Evolutionary conservation across 1,140 invertebrate species (phyloP).

Genomic region (Drosophila bipectinata): DNA sequence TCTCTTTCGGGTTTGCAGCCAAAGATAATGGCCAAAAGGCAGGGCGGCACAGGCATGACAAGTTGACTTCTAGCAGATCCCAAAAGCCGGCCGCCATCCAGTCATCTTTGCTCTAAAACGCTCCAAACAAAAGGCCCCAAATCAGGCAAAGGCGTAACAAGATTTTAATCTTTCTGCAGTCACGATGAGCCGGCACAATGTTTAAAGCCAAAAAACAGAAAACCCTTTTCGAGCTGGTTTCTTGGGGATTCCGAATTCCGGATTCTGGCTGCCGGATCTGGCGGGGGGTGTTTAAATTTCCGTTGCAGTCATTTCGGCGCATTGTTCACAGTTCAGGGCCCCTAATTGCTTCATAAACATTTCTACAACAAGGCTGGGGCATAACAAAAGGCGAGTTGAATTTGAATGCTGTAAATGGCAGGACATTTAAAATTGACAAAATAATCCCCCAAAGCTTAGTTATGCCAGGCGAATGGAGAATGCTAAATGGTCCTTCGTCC

Average conservation of each 20-base stretch:
- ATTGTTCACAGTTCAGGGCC: conserved; percentile 73
- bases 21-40: conserved; percentile 24
- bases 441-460: conserved; percentile 76
- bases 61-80: conserved; percentile 43
- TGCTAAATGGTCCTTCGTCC: conserved; percentile 41
- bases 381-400: conserved; percentile 69
- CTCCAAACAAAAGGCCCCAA: conserved; percentile 48
- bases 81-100: conserved; percentile 19
- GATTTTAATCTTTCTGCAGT: conserved; percentile 77
- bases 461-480: conserved; percentile 61
- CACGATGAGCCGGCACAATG: conserved; percentile 73
- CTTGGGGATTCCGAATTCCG: conserved; percentile 1
- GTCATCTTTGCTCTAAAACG: conserved; percentile 26
- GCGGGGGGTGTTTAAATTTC: conserved; percentile 61
- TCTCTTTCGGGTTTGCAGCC: neutral
- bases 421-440: conserved; percentile 82
- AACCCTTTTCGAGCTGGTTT: conserved; percentile 45
- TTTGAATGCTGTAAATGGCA: conserved; percentile 80
- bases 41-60: conserved; percentile 37
- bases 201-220: conserved; percentile 49
- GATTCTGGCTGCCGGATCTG: conserved; percentile 5
- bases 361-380: conserved; percentile 64
- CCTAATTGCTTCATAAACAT: conserved; percentile 82
- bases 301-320: conserved; percentile 73
- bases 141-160: conserved; percentile 70